Percentiles rank a stretch among this genome's conserved stretches.
These are phyloP conservation scores for Peromyscus maniculatus DNA, from an alignment of 2,113 vertebrate genomes.

Conservation along the genomic window DNA sequence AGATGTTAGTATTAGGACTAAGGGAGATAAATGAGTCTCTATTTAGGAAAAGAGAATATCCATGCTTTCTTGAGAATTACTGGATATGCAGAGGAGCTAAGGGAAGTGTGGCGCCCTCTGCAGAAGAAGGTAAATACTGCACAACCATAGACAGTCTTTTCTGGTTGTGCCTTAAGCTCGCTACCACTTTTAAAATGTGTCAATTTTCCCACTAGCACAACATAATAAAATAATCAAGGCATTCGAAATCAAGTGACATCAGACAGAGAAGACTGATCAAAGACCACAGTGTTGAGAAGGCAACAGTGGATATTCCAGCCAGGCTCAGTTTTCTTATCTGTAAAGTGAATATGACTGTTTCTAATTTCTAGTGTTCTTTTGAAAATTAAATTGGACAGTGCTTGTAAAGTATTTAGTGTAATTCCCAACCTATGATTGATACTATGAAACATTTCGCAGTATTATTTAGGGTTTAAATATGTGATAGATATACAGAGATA, in stretches of 20 bases:
- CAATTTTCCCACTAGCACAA: background rate
- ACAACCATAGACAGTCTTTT: constrained; percentile 5
- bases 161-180: background rate
- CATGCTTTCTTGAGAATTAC: background rate
- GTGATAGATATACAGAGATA: background rate
- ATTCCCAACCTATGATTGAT: background rate
- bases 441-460: background rate
- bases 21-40: constrained; percentile 51
- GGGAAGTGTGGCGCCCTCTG: background rate
- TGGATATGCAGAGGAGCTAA: background rate
- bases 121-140: constrained; percentile 10
- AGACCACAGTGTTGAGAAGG: constrained; percentile 18
- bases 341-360: constrained; percentile 21
- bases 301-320: background rate
- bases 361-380: background rate
- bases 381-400: background rate
- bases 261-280: background rate
- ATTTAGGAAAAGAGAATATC: background rate
- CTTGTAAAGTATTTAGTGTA: constrained; percentile 37
- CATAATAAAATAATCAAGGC: constrained; percentile 41
- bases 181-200: constrained; percentile 43
- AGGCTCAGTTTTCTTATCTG: background rate
- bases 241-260: background rate
- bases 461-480: background rate
- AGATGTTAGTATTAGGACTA: constrained; percentile 59